Evolutionary conservation across 2,797 vertebrate genomes (phyloP).

Genomic region (Pseudocheirus occidentalis): DNA sequence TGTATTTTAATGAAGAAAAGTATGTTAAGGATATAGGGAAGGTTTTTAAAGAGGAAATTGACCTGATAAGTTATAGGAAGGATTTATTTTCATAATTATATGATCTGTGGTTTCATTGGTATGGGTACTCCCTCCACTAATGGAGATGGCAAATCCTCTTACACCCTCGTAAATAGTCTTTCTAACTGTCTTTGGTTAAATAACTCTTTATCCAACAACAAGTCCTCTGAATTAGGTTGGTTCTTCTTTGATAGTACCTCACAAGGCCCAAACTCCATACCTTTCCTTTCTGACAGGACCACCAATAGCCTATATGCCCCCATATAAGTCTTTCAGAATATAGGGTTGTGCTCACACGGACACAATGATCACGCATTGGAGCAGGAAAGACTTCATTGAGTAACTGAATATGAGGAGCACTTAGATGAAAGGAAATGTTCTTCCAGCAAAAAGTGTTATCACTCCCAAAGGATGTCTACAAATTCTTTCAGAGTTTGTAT

Average conservation of each 20-base stretch:
- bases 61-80: background rate
- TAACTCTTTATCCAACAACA: background rate
- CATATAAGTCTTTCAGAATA: background rate
- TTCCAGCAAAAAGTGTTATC: background rate
- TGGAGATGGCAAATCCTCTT: background rate
- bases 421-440: background rate
- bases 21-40: background rate
- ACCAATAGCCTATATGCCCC: background rate
- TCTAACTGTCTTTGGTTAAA: background rate
- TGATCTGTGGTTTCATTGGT: background rate
- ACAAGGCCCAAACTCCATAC: background rate
- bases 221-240: background rate
- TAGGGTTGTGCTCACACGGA: background rate
- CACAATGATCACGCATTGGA: background rate
- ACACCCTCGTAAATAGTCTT: background rate
- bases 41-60: background rate
- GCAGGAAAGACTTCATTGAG: background rate
- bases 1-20: background rate
- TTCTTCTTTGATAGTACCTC: background rate
- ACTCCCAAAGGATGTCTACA: background rate
- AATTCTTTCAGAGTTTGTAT: background rate
- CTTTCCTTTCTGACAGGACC: background rate
- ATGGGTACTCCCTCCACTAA: background rate
- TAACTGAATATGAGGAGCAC: background rate
- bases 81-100: background rate